Base-by-base conservation (phyloP, 2,113 vertebrate genomes). In the Miniopterus natalensis region DNA sequence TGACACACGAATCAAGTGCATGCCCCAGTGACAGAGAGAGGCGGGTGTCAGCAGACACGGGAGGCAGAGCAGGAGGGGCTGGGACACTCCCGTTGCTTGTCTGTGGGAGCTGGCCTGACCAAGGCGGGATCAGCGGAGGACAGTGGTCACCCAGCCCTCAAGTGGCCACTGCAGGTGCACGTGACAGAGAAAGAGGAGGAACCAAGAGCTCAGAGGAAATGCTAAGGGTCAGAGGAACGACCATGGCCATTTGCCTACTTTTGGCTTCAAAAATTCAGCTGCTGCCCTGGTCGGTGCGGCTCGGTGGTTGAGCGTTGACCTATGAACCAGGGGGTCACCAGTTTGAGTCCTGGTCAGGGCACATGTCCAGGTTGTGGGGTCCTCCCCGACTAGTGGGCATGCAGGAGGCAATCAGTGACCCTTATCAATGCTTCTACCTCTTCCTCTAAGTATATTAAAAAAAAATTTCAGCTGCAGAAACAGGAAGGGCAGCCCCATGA, bases 221-320 rank as follows among this genome's bases (percentile, higher is more conserved):
- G 14, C 1, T 0, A 3, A 0, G 1, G 9, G 2, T 0, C 1
- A 1, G 42, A 18, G 10, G 73, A 9, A 8, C 10, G 21, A 45
- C 2, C 0, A 20, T 36, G 1, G 31, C 47, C 2, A 2, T 1
- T 3, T 0, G 0, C 80, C 29, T 17, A 8, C 5, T 0, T 1
- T 14, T 1, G 2, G 6, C 10, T 23, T 36, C 23, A 36, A 5
- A 17, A 1, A 5, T 8, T 6, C 4, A 2, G 49, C 70, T 57
- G 36, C 25, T 36, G 36, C 36, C 36, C 36, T 36, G 36, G 36
- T 36, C 36, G 36, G 36, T 36, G 36, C 36, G 36, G 36, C 36
- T 36, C 36, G 36, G 36, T 36, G 36, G 36, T 36, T 36, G 36
- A 36, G 36, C 36, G 36, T 36, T 36, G 36, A 36, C 36, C 36